phyloP scores from a whole-genome alignment of 2,888 invertebrate species.

The Lumbricus terrestris region DNA sequence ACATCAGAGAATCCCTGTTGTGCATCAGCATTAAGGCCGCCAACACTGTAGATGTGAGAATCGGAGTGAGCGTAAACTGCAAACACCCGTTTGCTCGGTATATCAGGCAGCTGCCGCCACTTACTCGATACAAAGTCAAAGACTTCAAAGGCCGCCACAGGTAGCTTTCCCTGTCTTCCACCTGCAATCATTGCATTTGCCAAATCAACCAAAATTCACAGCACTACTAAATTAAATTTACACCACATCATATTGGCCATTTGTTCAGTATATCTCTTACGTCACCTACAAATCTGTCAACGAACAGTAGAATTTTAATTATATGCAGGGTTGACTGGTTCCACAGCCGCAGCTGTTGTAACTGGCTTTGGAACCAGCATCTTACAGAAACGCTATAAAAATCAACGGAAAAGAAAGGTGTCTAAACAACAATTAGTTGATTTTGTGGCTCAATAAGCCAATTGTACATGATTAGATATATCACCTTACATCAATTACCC shows the following conservation, averaged over 20 bases:
- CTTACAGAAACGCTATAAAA: neutral
- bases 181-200: slow-evolving; percentile 43
- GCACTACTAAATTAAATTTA: neutral
- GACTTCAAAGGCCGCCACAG: slow-evolving; percentile 51
- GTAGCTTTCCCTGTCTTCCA: slow-evolving; percentile 54
- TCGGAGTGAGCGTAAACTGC: slow-evolving; percentile 50
- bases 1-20: slow-evolving; percentile 51
- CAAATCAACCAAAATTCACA: neutral
- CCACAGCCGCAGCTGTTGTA: no score
- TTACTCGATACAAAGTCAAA: slow-evolving; percentile 50
- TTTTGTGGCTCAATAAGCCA: neutral
- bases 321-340: no score
- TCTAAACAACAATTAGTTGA: neutral
- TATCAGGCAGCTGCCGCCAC: slow-evolving; percentile 49
- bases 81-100: slow-evolving; percentile 56
- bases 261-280: no score
- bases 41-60: slow-evolving; percentile 52
- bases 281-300: no score
- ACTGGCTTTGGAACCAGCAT: no score
- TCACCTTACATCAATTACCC: no score
- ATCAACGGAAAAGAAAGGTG: neutral
- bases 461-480: neutral
- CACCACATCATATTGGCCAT: no score
- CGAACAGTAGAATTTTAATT: no score
- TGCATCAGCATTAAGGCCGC: slow-evolving; percentile 53